Percentiles rank a stretch among this genome's conserved stretches.
Evolutionary conservation across 30 jellyfish, hydroid and myxozoan genomes (phyloP).

Genomic region (Pelagia noctiluca): DNA sequence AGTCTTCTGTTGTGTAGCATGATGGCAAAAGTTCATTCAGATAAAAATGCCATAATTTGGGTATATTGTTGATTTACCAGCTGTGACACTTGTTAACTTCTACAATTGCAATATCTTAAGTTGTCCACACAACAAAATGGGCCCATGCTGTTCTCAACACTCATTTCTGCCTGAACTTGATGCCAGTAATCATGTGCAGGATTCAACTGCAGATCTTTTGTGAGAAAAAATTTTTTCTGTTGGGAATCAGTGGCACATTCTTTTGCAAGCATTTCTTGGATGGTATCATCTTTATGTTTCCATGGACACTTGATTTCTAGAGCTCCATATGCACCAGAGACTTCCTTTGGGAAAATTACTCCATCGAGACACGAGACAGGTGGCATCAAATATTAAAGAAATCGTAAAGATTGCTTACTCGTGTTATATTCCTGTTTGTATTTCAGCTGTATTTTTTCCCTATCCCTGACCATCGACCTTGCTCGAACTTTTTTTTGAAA

Average conservation of each 20-base stretch:
- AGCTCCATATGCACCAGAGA: no score
- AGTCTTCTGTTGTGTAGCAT: slow-evolving; percentile 12
- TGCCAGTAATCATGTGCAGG: slow-evolving; percentile 14
- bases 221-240: not conserved
- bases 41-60: not conserved
- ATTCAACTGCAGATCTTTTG: slow-evolving; percentile 18
- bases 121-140: slow-evolving; percentile 21
- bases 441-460: no score
- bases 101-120: not conserved
- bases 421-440: no score
- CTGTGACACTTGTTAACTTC: not conserved
- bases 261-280: not conserved
- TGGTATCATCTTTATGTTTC: not conserved
- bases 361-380: no score
- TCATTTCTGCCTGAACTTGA: slow-evolving; percentile 47
- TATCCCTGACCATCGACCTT: no score
- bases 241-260: slow-evolving; percentile 4
- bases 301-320: slow-evolving; percentile 12
- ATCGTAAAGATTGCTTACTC: no score
- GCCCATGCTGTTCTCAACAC: slow-evolving; percentile 22
- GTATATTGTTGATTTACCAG: not conserved
- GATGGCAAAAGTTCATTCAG: slow-evolving; percentile 23
- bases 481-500: no score
- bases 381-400: no score
- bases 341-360: no score